phyloP scores from a whole-genome alignment of 1,140 invertebrate genomes.

The roundworm (Caenorhabditis elegans) region DNA sequence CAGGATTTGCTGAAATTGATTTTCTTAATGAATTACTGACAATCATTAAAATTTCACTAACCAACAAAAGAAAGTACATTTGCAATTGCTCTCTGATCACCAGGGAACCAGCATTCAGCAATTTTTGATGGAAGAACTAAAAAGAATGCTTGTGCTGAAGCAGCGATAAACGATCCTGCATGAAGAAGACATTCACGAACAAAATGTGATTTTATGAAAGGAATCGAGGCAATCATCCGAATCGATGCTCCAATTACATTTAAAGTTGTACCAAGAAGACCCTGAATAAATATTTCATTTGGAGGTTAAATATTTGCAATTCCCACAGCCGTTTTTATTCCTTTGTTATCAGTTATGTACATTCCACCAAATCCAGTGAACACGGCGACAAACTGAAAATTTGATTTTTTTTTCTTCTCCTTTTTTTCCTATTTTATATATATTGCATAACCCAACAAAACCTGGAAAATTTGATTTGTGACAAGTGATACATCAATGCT shows the following conservation, averaged over 20 bases:
- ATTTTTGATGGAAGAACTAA: constrained; percentile 64
- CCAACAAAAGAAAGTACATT: constrained; percentile 61
- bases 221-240: constrained; percentile 60
- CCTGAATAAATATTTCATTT: constrained; percentile 43
- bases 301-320: background rate
- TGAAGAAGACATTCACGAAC: constrained; percentile 56
- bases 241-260: constrained; percentile 58
- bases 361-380: constrained; percentile 62
- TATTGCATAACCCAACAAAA: constrained; percentile 5
- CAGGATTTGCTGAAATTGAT: constrained; percentile 59
- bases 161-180: constrained; percentile 57
- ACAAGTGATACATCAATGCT: constrained; percentile 54
- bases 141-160: constrained; percentile 61
- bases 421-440: background rate
- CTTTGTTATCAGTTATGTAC: constrained; percentile 62
- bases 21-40: constrained; percentile 14
- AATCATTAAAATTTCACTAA: constrained; percentile 23
- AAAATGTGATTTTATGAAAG: constrained; percentile 40
- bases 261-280: constrained; percentile 49
- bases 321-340: constrained; percentile 59
- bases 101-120: constrained; percentile 63
- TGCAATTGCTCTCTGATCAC: constrained; percentile 59
- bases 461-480: constrained; percentile 63
- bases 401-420: too few species aligned
- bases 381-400: constrained; percentile 60